These are phyloP conservation scores for Apodemia mormo DNA, from an alignment of 2,888 invertebrate genomes.

Conservation along the genomic window DNA sequence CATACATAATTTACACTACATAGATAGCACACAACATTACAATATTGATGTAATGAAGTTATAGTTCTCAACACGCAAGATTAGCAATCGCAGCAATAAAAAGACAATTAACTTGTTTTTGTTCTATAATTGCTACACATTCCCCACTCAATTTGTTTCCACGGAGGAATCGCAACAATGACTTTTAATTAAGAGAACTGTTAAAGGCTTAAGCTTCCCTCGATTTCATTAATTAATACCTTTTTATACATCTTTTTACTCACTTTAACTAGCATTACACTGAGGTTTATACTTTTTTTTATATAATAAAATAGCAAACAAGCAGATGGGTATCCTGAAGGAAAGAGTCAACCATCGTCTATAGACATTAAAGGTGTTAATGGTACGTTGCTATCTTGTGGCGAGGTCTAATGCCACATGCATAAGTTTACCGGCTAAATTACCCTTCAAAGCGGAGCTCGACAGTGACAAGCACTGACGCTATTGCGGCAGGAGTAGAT, in stretches of 20 bases:
- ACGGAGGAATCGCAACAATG: conserved; percentile 24
- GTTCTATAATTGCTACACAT: conserved; percentile 49
- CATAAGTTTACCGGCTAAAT: too few species aligned
- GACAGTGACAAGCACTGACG: too few species aligned
- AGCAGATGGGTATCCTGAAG: too few species aligned
- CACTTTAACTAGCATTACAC: background rate
- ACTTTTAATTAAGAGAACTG: conserved; percentile 16
- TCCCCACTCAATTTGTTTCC: conserved; percentile 35
- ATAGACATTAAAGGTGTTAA: too few species aligned
- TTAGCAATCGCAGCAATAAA: conserved; percentile 43
- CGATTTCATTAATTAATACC: conserved; percentile 1
- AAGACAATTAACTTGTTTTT: conserved; percentile 50
- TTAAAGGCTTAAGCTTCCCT: conserved; percentile 8
- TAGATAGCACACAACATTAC: background rate
- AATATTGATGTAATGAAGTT: conserved; percentile 12
- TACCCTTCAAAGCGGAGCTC: too few species aligned
- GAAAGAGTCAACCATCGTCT: too few species aligned
- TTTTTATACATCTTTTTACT: background rate
- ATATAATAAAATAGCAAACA: too few species aligned
- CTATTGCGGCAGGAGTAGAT: too few species aligned
- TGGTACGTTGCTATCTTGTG: too few species aligned
- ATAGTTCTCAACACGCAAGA: conserved; percentile 40
- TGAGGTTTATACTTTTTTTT: background rate
- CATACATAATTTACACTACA: background rate
- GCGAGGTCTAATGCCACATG: too few species aligned